Percentiles rank a stretch among this genome's conserved stretches.
These are phyloP conservation scores for Cynodonichthys magdalenae DNA, from an alignment of 2,797 vertebrate genomes.

Conservation along the genomic window DNA sequence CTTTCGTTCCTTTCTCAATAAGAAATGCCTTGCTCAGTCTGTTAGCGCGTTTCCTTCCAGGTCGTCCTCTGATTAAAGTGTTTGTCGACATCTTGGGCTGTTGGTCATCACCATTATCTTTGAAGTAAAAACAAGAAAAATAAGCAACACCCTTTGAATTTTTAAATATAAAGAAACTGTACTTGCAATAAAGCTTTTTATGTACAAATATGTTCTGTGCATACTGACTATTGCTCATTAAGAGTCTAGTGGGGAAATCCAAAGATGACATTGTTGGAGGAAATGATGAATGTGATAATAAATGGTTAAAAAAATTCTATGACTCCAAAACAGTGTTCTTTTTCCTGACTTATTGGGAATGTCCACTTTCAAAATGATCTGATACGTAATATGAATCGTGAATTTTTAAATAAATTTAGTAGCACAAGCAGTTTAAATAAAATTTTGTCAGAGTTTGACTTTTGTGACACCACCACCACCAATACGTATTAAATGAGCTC, in stretches of 20 bases:
- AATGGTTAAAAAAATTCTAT: not conserved
- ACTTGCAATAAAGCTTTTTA: not conserved
- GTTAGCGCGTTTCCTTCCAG: conserved; percentile 71
- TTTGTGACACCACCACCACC: not conserved
- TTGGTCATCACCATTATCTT: conserved; percentile 83
- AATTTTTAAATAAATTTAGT: not conserved
- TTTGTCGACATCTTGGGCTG: conserved; percentile 70
- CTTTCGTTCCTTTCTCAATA: conserved; percentile 68
- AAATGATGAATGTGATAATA: not conserved
- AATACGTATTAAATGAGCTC: conserved; percentile 11
- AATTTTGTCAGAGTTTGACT: not conserved
- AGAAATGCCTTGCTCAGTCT: conserved; percentile 76
- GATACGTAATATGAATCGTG: not conserved
- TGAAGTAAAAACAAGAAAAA: conserved; percentile 26
- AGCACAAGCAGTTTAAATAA: not conserved
- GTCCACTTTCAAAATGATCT: not conserved
- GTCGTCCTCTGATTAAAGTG: conserved; percentile 77
- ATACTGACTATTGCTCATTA: too few relatives aligned
- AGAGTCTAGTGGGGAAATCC: too few relatives aligned
- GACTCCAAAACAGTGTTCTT: not conserved
- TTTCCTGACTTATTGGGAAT: too few relatives aligned
- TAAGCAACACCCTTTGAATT: not conserved
- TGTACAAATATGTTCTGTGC: not conserved
- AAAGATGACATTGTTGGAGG: too few relatives aligned
- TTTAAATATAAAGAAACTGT: not conserved